phyloP scores from a whole-genome alignment of 2,797 vertebrate species.

The Anguilla obscura region DNA sequence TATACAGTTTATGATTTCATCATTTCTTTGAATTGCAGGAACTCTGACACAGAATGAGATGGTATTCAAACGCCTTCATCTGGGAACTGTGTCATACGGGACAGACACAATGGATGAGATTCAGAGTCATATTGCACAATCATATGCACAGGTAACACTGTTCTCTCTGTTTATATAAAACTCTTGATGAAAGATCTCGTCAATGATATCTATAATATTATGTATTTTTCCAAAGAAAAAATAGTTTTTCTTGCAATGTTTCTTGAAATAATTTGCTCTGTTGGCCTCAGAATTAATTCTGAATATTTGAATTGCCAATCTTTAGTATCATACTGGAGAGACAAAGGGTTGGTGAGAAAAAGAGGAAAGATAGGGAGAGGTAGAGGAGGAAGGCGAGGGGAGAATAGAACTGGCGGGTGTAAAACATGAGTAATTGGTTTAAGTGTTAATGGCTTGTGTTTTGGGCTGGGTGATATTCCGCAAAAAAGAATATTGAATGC shows the following conservation, averaged over 20 bases:
- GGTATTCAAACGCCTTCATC: constrained; percentile 87
- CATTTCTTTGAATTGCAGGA: constrained; percentile 66
- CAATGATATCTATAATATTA: background rate
- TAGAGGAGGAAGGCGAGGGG: background rate
- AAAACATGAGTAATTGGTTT: no score
- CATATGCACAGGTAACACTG: constrained; percentile 81
- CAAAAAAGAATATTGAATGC: no score
- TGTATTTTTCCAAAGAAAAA: background rate
- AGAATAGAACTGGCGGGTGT: background rate
- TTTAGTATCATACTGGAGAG: no score
- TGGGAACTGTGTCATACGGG: constrained; percentile 85
- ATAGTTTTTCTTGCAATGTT: background rate
- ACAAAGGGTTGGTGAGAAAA: no score
- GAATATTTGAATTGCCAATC: no score
- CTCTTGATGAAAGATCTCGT: background rate
- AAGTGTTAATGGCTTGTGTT: no score
- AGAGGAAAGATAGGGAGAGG: background rate
- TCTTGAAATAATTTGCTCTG: no score
- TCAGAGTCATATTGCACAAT: constrained; percentile 84
- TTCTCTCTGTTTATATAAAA: background rate
- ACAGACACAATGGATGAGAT: constrained; percentile 98
- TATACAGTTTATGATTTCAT: no score
- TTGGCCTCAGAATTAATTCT: no score
- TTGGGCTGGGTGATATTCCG: no score
- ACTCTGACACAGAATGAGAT: constrained; percentile 98